Percentiles rank a stretch among this genome's conserved stretches.
Evolutionary conservation across 2,113 vertebrate species (phyloP).

Genomic region (Strigops habroptila): DNA sequence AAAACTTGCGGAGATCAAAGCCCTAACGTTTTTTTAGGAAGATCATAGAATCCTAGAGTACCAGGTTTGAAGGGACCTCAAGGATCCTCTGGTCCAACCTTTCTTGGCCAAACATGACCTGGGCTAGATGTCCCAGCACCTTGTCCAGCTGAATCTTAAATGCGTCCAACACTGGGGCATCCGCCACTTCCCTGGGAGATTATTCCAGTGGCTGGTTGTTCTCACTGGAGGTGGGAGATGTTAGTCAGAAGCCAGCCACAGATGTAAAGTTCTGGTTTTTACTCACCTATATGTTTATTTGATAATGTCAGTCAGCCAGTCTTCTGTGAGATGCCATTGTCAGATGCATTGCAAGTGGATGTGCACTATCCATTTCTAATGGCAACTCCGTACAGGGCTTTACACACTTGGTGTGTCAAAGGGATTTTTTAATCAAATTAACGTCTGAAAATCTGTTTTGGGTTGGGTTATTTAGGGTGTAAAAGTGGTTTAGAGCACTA

Average conservation of each 20-base stretch:
- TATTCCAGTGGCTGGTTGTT: no score
- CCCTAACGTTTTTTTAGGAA: not conserved
- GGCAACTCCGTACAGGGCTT: not conserved
- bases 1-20: not conserved
- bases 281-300: not conserved
- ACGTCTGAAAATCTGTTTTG: not conserved
- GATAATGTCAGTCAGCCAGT: not conserved
- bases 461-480: not conserved
- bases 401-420: not conserved
- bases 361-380: not conserved
- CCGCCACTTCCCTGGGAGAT: no score
- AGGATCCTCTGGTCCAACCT: not conserved
- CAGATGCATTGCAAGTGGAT: not conserved
- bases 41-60: not conserved
- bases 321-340: not conserved
- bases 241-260: not conserved
- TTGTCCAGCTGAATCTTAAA: no score
- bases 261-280: not conserved
- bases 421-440: not conserved
- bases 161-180: no score
- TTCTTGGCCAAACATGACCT: not conserved
- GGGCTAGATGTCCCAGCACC: no score
- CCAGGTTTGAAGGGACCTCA: not conserved
- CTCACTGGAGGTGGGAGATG: not conserved
- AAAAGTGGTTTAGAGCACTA: not conserved